Conservation (phyloP, 2,113 vertebrate genomes). For the Boulengeromyrus knoepffleri region DNA sequence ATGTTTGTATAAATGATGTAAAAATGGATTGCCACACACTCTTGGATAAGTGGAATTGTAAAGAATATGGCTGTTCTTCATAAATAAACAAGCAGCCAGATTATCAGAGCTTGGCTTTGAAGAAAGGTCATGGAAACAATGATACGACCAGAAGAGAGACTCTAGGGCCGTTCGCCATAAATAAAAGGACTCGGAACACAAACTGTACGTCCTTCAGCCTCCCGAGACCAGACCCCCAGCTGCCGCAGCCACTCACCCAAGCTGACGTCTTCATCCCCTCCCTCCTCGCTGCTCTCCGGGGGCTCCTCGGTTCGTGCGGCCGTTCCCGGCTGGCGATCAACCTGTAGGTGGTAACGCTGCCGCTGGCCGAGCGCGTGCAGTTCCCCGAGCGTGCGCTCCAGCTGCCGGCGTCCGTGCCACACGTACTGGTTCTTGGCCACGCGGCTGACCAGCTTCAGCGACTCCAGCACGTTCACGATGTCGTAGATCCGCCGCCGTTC, state of each 20-base stretch:
- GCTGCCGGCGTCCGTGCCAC: constrained; percentile 76
- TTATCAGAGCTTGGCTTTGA: not conserved
- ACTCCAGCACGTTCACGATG: constrained; percentile 89
- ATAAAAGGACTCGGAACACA: not conserved
- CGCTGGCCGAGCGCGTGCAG: constrained; percentile 70
- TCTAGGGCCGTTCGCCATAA: not conserved
- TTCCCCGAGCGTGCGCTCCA: constrained; percentile 68
- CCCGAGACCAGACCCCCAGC: not conserved
- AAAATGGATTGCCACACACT: not conserved
- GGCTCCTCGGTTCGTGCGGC: constrained; percentile 41
- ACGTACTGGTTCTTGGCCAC: constrained; percentile 91
- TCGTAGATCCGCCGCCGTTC: constrained; percentile 89
- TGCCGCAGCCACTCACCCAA: constrained; percentile 56
- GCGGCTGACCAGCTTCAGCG: constrained; percentile 77
- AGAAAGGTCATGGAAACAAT: not conserved
- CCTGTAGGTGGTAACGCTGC: constrained; percentile 77
- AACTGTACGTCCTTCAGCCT: not conserved
- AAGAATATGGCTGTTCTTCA: not conserved
- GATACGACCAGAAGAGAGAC: not conserved
- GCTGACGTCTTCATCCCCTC: constrained; percentile 44
- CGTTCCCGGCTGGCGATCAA: constrained; percentile 48
- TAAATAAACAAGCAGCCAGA: not conserved
- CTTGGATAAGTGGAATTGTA: not conserved
- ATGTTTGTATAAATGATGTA: not conserved
- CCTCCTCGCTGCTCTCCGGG: constrained; percentile 45